Base-by-base conservation (phyloP, 2,797 vertebrate species). In the Acrossocheilus fasciatus region DNA sequence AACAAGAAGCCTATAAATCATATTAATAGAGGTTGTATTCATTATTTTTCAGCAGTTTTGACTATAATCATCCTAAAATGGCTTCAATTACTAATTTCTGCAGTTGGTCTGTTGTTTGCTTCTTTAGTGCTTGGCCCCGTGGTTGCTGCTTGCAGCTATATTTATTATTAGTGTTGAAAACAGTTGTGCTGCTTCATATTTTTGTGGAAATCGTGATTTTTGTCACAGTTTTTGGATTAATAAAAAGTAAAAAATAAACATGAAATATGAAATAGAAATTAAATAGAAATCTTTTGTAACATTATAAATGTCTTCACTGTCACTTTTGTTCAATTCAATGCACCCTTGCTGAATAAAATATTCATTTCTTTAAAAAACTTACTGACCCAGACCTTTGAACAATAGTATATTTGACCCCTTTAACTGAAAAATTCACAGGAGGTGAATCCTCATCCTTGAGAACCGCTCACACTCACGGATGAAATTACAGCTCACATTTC, bases 401-500 rank as follows among this genome's bases (percentile, higher is more conserved):
- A 23, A 0, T 41, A 59, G 12, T n/a, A 14, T 54, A 17, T 66
- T 66, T 66, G n/a, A 74, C 17, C 26, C 39, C 36, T 73, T 50
- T 36, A 66, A 26, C 4, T 23, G 10, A 69, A 39, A 73, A 43
- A 43, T 11, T 59, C 39, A 26, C 82, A 66, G 57, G 15, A 39
- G 34, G 47, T 41, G 47, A 30, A n/a, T 78, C 15, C 64, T 85
- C 62, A 66, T 70, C 3, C 34, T 57, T 34, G 11, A 78, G 64
- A 85, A 69, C 23, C 15, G 4, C 73, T 41, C 14, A 66, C 30
- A 20, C 62, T 68, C 73, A 78, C 0, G 4, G 36, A 41, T 84
- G 10, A 54, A 77, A 68, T 69, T 84, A 54, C 62, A 77, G 59
- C 45, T 43, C 34, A 52, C 20, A 41, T 68, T 76, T 77, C 62